Base-by-base conservation (phyloP, 2,888 invertebrate genomes). In the Polylopha cassiicola region DNA sequence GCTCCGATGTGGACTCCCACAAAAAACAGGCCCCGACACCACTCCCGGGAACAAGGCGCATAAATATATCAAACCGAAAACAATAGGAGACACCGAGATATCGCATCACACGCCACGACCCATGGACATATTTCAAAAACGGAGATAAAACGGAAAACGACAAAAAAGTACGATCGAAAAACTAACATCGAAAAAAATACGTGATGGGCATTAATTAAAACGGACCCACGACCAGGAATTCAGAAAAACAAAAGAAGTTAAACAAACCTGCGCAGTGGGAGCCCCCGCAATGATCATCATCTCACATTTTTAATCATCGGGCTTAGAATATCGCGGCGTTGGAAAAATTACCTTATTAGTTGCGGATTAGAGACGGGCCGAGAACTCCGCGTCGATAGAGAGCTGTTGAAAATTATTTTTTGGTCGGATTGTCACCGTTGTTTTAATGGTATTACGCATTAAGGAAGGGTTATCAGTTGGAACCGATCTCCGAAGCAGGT, bases 181-280 rank as follows among this genome's bases (percentile, higher is more conserved):
- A 74, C 73, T 65, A 73, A 77, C 76, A 72, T 65, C 67, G 69
- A 75, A 82, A 82, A 82, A 82, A 81, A 80, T 74, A 80, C 82
- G 86, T 85, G 86, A 85, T 79, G 78, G 79, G 82, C 84, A 86
- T 86, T 86, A 86, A 86, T 86, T 86, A 86, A 86, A 86, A 84
- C 73, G 78, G 81, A 81, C 79, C 80, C 80, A 77, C 77, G 76
- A 75, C 73, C 73, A 74, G 77, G 80, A 76, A 76, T 77, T 64
- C 79, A 77, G 76, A 82, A 82, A 82, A 82, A 82, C 80, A 82
- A 47, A 82, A 81, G 80, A 82, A 68, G 72, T 75, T 75, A 78
- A 81, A 77, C 81, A 76, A 79, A 79, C 82, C 73, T 70, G 73
- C 84, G 66, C 84, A 80, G 85, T 81, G 80, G 82, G 84, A 75